Conservation (phyloP, 2,888 invertebrate genomes). For the Sesia bembeciformis region DNA sequence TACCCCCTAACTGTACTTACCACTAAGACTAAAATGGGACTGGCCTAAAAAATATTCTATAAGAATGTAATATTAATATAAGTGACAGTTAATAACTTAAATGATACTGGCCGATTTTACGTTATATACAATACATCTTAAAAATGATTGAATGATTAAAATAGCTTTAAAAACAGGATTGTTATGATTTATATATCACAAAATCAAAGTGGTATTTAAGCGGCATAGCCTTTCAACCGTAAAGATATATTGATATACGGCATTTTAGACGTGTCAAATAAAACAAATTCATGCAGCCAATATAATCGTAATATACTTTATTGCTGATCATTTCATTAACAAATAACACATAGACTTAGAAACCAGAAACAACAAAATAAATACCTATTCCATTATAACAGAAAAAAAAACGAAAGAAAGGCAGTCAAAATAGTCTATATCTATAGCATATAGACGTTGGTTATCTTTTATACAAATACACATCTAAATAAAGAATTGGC, state of each 20-base stretch:
- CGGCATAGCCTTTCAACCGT: too few relatives aligned
- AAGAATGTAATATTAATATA: too few relatives aligned
- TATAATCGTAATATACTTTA: slow-evolving; percentile 58
- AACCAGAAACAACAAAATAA: slow-evolving; percentile 69
- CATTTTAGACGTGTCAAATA: neutral
- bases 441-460: slow-evolving; percentile 21
- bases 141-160: too few relatives aligned
- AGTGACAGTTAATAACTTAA: too few relatives aligned
- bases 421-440: slow-evolving; percentile 35
- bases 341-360: slow-evolving; percentile 68
- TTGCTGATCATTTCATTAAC: slow-evolving; percentile 64
- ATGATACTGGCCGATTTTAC: too few relatives aligned
- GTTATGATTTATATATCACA: too few relatives aligned
- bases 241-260: slow-evolving; percentile 1
- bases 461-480: slow-evolving; percentile 32
- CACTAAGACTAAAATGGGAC: too few relatives aligned
- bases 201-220: too few relatives aligned
- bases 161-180: too few relatives aligned
- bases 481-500: slow-evolving; percentile 17
- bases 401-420: slow-evolving; percentile 34
- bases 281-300: slow-evolving; percentile 25
- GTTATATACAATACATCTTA: too few relatives aligned
- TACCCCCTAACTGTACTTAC: too few relatives aligned
- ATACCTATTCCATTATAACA: slow-evolving; percentile 65
- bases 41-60: too few relatives aligned